A percentile compares a stretch with the other conserved stretches of the same genome.
phyloP scores from a whole-genome alignment of 2,113 vertebrate species.

The Oceanites oceanicus region DNA sequence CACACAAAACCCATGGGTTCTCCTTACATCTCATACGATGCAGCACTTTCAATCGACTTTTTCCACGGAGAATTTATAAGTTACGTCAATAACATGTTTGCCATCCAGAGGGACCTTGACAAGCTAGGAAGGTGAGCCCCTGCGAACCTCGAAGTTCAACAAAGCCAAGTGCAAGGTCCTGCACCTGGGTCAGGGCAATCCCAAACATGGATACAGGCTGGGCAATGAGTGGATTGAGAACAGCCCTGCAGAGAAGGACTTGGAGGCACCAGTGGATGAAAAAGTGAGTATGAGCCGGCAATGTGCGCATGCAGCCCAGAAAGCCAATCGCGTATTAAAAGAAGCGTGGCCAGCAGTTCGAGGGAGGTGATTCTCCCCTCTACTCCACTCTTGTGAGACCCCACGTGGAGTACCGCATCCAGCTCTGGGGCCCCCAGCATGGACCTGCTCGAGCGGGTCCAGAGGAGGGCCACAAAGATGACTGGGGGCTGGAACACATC shows the following conservation, averaged over 20 bases:
- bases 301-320: rapidly evolving
- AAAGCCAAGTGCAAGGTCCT: background rate
- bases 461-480: background rate
- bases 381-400: rapidly evolving
- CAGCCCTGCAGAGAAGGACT: background rate
- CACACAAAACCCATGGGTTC: background rate
- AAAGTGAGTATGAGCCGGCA: background rate
- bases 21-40: background rate
- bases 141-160: background rate
- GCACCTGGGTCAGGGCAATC: background rate
- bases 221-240: background rate
- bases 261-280: background rate
- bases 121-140: background rate
- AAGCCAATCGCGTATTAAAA: rapidly evolving
- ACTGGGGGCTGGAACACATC: background rate
- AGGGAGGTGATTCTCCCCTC: background rate
- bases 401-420: too few relatives aligned
- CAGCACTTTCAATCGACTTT: background rate
- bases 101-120: background rate
- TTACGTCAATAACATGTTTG: background rate
- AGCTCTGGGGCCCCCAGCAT: background rate
- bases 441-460: rapidly evolving
- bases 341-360: background rate
- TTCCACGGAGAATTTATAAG: background rate
- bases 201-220: background rate